A percentile compares a stretch with the other conserved stretches of the same genome.
These are phyloP conservation scores for Chloroceryle amazona DNA, from an alignment of 2,797 vertebrate species.

Conservation along the genomic window DNA sequence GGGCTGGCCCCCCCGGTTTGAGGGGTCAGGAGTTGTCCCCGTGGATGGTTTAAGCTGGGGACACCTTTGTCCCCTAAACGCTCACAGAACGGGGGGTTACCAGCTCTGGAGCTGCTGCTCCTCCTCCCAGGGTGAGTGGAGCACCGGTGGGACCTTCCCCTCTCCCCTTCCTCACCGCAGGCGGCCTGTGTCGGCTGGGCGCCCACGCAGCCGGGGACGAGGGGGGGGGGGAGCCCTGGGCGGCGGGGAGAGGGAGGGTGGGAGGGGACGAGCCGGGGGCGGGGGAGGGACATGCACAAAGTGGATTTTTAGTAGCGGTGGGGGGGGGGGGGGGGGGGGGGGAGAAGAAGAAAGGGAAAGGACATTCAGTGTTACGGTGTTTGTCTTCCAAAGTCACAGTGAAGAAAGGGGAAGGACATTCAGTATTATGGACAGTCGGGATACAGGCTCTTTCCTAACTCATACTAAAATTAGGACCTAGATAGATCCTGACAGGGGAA, in stretches of 20 bases:
- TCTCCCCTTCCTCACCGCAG: conserved; percentile 66
- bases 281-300: too few relatives aligned
- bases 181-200: conserved; percentile 94
- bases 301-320: too few relatives aligned
- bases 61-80: accelerated
- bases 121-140: too few relatives aligned
- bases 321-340: too few relatives aligned
- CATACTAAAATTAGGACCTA: neutral
- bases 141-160: accelerated
- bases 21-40: accelerated
- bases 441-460: neutral
- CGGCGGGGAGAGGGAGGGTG: too few relatives aligned
- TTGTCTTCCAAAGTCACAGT: too few relatives aligned
- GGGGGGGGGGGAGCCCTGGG: too few relatives aligned
- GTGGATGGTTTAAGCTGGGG: accelerated
- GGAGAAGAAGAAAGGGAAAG: too few relatives aligned
- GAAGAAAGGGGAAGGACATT: too few relatives aligned
- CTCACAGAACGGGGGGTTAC: accelerated
- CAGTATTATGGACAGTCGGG: neutral
- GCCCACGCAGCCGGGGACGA: conserved; percentile 96
- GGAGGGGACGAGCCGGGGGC: too few relatives aligned
- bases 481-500: neutral
- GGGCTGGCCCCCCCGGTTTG: accelerated
- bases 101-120: neutral
- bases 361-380: too few relatives aligned